A percentile compares a stretch with the other conserved stretches of the same genome.
phyloP scores from a whole-genome alignment of 2,888 invertebrate species.

The Troides helena region DNA sequence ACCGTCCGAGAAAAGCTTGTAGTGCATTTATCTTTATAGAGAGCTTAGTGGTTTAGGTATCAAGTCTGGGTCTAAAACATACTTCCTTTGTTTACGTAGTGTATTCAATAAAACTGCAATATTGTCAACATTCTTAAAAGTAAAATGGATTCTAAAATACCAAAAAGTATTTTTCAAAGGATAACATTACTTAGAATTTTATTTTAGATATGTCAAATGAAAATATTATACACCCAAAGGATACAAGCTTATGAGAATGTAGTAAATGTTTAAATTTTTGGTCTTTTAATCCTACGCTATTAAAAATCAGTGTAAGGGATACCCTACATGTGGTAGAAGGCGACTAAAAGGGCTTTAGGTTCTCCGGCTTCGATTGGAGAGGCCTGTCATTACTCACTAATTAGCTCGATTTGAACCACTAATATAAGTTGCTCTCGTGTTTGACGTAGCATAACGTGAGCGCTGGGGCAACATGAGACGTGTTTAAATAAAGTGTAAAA shows the following conservation, averaged over 20 bases:
- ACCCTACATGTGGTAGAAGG: no score
- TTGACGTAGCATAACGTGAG: no score
- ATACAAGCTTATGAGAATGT: constrained; percentile 20
- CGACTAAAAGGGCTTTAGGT: no score
- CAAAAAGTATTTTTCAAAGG: constrained; percentile 50
- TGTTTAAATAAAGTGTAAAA: no score
- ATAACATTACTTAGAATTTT: constrained; percentile 47
- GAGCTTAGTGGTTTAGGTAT: constrained; percentile 16
- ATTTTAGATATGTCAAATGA: constrained; percentile 54
- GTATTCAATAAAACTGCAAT: constrained; percentile 5
- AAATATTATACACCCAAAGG: constrained; percentile 59
- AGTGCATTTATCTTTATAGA: constrained; percentile 26
- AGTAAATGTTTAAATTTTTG: constrained; percentile 13
- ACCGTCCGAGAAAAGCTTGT: constrained; percentile 25
- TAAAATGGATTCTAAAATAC: constrained; percentile 31
- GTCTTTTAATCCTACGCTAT: no score
- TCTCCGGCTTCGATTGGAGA: no score
- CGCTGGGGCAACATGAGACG: no score
- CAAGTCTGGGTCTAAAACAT: constrained; percentile 7
- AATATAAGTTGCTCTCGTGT: no score
- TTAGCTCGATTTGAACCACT: no score
- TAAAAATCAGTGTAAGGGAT: no score
- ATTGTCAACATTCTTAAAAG: constrained; percentile 1
- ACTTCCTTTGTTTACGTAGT: no score
- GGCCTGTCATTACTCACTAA: no score